Percentiles rank a stretch among this genome's conserved stretches.
These are phyloP conservation scores for Gallinago solitaria DNA, from an alignment of 2,797 vertebrate species.

Conservation along the genomic window DNA sequence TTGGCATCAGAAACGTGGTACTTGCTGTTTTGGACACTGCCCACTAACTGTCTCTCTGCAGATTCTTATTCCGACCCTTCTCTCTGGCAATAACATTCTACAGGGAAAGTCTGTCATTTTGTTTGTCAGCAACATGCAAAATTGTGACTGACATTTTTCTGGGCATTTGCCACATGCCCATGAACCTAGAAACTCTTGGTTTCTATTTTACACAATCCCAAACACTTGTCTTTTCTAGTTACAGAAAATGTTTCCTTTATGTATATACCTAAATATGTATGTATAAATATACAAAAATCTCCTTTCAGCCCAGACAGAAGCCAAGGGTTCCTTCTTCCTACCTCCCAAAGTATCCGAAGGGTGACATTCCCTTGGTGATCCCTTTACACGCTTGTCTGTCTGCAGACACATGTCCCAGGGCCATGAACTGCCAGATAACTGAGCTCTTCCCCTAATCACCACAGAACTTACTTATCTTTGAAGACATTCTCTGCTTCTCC, in stretches of 20 bases:
- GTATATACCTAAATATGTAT: background rate
- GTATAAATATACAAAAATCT: background rate
- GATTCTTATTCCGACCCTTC: background rate
- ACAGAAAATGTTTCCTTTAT: background rate
- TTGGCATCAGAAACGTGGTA: background rate
- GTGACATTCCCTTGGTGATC: background rate
- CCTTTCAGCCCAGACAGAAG: background rate
- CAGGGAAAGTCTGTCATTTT: background rate
- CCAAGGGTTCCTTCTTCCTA: background rate
- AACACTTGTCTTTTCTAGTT: background rate
- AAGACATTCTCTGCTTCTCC: background rate
- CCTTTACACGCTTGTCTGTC: fast-evolving
- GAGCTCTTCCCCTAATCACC: background rate
- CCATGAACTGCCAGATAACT: background rate
- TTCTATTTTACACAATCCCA: background rate
- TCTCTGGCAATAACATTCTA: background rate
- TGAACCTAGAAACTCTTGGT: background rate
- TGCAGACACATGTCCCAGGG: background rate
- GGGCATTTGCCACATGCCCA: background rate
- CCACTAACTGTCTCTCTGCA: background rate
- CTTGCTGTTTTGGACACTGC: background rate
- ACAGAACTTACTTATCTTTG: background rate
- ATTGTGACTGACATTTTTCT: background rate
- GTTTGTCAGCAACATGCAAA: background rate
- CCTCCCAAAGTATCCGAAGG: background rate